Percentiles rank a stretch among this genome's conserved stretches.
These are phyloP conservation scores for Odobenus rosmarus DNA, from an alignment of 2,113 vertebrate species.

Conservation along the genomic window DNA sequence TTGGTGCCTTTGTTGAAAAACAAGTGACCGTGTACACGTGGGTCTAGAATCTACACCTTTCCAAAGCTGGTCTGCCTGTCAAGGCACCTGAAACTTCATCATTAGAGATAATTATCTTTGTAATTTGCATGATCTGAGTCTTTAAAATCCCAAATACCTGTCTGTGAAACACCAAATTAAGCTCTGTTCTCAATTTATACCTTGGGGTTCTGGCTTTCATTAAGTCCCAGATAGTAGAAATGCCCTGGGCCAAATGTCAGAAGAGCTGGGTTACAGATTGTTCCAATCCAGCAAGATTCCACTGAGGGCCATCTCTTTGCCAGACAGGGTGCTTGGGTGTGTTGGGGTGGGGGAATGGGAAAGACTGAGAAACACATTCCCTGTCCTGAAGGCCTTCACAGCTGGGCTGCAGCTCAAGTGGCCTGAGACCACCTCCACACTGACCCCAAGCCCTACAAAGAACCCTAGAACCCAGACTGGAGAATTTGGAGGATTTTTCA, in stretches of 20 bases:
- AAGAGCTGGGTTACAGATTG: not conserved
- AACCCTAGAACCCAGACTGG: not conserved
- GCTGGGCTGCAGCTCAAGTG: not conserved
- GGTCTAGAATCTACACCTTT: not conserved
- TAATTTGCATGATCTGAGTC: not conserved
- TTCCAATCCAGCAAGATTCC: not conserved
- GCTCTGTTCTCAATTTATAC: not conserved
- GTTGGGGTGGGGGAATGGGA: not conserved
- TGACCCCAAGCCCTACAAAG: not conserved
- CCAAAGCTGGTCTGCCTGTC: not conserved
- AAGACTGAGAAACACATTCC: not conserved
- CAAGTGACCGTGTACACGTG: not conserved
- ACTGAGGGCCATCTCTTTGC: not conserved
- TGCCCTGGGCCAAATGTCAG: not conserved
- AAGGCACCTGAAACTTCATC: not conserved
- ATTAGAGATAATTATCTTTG: not conserved
- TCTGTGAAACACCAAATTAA: not conserved
- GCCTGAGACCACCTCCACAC: not conserved
- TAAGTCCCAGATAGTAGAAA: not conserved
- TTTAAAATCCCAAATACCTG: constrained; percentile 21
- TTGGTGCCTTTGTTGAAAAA: constrained; percentile 25
- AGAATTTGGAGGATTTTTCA: not conserved
- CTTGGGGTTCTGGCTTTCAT: not conserved
- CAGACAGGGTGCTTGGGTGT: not conserved
- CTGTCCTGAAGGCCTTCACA: not conserved